Evolutionary conservation across 2,113 vertebrate genomes (phyloP), one percentile per base, ranked within the genome.

Genomic region (Myiopsitta monachus): DNA sequence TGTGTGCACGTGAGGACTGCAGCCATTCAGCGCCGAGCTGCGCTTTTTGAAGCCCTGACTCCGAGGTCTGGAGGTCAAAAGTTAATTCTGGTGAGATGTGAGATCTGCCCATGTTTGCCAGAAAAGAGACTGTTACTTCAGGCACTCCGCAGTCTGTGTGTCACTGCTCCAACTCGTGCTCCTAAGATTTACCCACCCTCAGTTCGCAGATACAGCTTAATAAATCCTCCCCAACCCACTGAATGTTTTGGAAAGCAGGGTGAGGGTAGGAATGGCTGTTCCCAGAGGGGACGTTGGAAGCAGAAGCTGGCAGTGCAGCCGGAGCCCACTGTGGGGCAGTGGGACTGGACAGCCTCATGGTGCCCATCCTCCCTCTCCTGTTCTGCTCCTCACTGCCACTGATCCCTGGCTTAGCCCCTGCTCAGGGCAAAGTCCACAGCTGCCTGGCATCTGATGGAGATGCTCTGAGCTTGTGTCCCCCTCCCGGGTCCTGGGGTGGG

Each of bases 41-140:
- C 54, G 13, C 62, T 87, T 91, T 95, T 92, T 92, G 75, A 83
- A 87, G 74, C 54, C 92, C 62, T 0, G 2, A 19, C 66, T 92
- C 84, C 69, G 67, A 95, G 87, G 84, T 62, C 85, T 73, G n/a
- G 67, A 89, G 92, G 93, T 95, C 94, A 94, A 85, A 95, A 93
- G 94, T 95, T 91, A 94, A 83, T 83, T 95, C 63, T 90, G 69
- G 78, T 62, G 84, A 95, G 92, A 93, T 91, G 70, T 83, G 82
- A 94, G 70, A 83, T 63, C 59, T 88, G 67, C 73, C 87, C 9
- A 1, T 13, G 26, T 89, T 87, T 93, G 93, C 95, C 81, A 93
- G 89, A 91, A 88, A 70, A n/a, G 33, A 82, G 69, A 3, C 39
- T 90, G 89, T 94, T 95, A 52, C 93, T 95, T 95, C 89, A 94